phyloP scores from a whole-genome alignment of 2,888 invertebrate genomes.

The Caenorhabditis sinica region DNA sequence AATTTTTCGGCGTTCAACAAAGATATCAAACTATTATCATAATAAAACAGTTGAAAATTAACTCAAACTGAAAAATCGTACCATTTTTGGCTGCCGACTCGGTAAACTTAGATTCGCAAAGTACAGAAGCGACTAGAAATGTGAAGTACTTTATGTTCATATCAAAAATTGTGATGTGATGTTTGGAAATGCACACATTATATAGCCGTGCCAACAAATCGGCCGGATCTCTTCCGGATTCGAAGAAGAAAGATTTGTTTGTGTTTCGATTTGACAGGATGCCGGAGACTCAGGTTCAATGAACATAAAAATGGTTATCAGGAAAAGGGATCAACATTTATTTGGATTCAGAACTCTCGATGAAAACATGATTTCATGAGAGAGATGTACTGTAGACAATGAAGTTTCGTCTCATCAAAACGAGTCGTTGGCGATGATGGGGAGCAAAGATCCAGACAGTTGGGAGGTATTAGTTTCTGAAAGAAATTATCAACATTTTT shows the following conservation, averaged over 20 bases:
- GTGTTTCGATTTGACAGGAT: slow-evolving; percentile 61
- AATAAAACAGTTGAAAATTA: neutral
- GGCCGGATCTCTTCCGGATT: slow-evolving; percentile 54
- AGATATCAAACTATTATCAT: too few species aligned
- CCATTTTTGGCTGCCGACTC: slow-evolving; percentile 31
- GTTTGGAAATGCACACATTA: slow-evolving; percentile 37
- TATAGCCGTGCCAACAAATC: slow-evolving; percentile 42
- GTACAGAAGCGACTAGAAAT: slow-evolving; percentile 42
- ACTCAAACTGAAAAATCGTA: slow-evolving; percentile 4
- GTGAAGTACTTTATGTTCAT: slow-evolving; percentile 54
- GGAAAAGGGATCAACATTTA: slow-evolving; percentile 21
- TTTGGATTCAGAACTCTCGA: neutral
- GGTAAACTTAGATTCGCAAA: slow-evolving; percentile 44
- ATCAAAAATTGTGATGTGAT: slow-evolving; percentile 42
- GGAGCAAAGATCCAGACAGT: slow-evolving; percentile 39
- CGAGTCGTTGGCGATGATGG: neutral
- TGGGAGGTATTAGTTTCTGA: slow-evolving; percentile 33
- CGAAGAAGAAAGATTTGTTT: slow-evolving; percentile 33
- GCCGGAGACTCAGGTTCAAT: slow-evolving; percentile 49
- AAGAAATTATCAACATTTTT: neutral
- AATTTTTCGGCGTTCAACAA: too few species aligned
- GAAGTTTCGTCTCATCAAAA: slow-evolving; percentile 44
- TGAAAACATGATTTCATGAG: slow-evolving; percentile 45
- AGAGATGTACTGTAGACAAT: slow-evolving; percentile 45
- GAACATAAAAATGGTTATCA: slow-evolving; percentile 36